Percentiles rank a stretch among this genome's conserved stretches.
These are phyloP conservation scores for Mionectes macconnelli DNA, from an alignment of 2,113 vertebrate genomes.

Conservation along the genomic window DNA sequence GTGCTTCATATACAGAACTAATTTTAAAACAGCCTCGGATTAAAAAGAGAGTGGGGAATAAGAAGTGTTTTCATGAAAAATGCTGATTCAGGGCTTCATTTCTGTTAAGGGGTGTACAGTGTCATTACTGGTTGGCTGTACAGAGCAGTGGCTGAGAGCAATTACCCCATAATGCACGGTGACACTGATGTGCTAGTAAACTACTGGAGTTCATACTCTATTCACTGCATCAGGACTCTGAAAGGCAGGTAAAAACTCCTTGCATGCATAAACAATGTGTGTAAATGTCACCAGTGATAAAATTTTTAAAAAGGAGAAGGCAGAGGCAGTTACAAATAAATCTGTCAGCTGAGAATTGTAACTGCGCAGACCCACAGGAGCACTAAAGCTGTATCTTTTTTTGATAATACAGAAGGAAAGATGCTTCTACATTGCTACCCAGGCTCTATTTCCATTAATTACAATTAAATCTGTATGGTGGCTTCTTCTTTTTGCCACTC, in stretches of 20 bases:
- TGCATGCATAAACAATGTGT: slow-evolving; percentile 62
- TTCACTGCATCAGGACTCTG: slow-evolving; percentile 52
- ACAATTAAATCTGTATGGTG: not conserved
- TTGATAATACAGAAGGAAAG: not conserved
- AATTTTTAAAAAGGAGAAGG: slow-evolving; percentile 21
- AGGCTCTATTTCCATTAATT: not conserved
- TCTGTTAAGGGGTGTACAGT: slow-evolving; percentile 67
- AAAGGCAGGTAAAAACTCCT: slow-evolving; percentile 67
- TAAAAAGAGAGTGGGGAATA: slow-evolving; percentile 16
- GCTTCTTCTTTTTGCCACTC: not conserved
- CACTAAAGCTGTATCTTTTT: not conserved
- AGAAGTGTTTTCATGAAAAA: slow-evolving; percentile 41
- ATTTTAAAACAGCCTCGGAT: slow-evolving; percentile 34
- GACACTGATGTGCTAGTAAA: slow-evolving; percentile 78
- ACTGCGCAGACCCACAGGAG: not conserved
- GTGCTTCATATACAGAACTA: not conserved
- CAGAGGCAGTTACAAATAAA: slow-evolving; percentile 44
- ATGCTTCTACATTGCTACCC: not conserved
- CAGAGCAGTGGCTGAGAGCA: slow-evolving; percentile 69
- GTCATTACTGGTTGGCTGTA: slow-evolving; percentile 60
- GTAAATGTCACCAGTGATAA: slow-evolving; percentile 54
- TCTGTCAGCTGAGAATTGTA: slow-evolving; percentile 13
- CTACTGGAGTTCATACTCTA: slow-evolving; percentile 67
- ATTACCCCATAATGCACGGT: slow-evolving; percentile 73
- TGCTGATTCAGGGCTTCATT: slow-evolving; percentile 69